These are phyloP conservation scores for Heterodera filipjevi DNA, from an alignment of 2,888 invertebrate genomes.

Conservation along the genomic window DNA sequence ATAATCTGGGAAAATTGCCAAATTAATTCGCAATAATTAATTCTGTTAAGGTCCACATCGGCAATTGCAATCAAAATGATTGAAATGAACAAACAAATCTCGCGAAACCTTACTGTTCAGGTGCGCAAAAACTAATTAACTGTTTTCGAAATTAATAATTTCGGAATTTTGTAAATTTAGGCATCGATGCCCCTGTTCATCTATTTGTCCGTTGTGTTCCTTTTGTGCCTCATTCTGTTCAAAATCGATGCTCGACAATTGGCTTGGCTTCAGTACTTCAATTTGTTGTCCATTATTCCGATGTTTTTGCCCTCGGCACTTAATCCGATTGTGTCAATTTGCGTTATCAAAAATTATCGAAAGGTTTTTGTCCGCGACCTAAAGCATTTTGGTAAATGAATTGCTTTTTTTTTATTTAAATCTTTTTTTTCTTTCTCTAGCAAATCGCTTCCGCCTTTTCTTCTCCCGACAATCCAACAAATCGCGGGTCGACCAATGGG, in stretches of 20 bases:
- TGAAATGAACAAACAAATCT: neutral
- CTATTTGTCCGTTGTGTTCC: neutral
- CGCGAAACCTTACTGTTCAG: neutral
- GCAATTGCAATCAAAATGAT: neutral
- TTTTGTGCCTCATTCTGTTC: neutral
- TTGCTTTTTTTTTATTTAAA: too few species aligned
- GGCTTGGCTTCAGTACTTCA: neutral
- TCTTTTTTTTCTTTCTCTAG: too few species aligned
- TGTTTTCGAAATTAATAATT: too few species aligned
- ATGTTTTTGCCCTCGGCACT: neutral
- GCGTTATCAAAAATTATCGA: neutral
- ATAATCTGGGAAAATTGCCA: neutral
- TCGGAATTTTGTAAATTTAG: neutral
- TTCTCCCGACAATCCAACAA: too few species aligned
- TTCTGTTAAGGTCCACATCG: too few species aligned
- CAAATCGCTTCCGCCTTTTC: too few species aligned
- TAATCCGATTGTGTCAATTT: neutral
- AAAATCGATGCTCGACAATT: neutral
- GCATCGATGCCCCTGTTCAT: neutral
- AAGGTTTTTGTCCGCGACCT: too few species aligned
- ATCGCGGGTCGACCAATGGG: too few species aligned
- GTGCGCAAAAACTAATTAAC: neutral
- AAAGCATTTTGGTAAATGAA: too few species aligned
- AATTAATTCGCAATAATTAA: too few species aligned
- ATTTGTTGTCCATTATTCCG: neutral